These are phyloP conservation scores for Leptogaster cylindrica DNA, from an alignment of 2,888 invertebrate genomes.

Conservation along the genomic window DNA sequence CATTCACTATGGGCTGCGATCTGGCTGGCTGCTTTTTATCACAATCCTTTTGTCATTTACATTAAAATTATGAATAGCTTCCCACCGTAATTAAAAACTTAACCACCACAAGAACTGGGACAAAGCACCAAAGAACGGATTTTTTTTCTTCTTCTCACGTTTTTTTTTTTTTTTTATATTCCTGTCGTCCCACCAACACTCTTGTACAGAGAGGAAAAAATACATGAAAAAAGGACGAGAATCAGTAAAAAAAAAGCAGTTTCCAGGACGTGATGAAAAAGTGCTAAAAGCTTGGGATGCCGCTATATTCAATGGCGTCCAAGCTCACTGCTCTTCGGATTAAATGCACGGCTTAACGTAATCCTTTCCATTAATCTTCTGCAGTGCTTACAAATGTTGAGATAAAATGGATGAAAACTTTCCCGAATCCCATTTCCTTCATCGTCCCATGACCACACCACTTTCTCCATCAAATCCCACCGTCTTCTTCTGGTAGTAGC, in stretches of 20 bases:
- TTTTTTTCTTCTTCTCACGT: background rate
- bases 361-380: constrained; percentile 36
- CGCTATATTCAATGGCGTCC: constrained; percentile 20
- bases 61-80: constrained; percentile 33
- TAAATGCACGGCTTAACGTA: constrained; percentile 33
- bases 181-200: too few relatives aligned
- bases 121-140: background rate
- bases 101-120: background rate
- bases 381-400: constrained; percentile 35
- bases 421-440: too few relatives aligned
- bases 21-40: constrained; percentile 1
- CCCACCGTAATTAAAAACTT: constrained; percentile 29
- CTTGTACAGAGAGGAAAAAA: background rate
- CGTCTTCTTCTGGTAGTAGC: constrained; percentile 1
- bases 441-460: too few relatives aligned
- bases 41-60: constrained; percentile 25
- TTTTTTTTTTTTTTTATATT: background rate
- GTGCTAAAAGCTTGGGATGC: constrained; percentile 23
- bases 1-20: background rate
- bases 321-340: constrained; percentile 1
- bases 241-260: background rate
- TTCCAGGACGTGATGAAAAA: constrained; percentile 3
- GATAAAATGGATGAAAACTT: constrained; percentile 26
- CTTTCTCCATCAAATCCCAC: too few relatives aligned
- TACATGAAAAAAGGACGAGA: background rate